Evolutionary conservation across 2,888 invertebrate species (phyloP), one percentile per base, ranked within the genome.

Genomic region (Pardosa pseudoannulata): DNA sequence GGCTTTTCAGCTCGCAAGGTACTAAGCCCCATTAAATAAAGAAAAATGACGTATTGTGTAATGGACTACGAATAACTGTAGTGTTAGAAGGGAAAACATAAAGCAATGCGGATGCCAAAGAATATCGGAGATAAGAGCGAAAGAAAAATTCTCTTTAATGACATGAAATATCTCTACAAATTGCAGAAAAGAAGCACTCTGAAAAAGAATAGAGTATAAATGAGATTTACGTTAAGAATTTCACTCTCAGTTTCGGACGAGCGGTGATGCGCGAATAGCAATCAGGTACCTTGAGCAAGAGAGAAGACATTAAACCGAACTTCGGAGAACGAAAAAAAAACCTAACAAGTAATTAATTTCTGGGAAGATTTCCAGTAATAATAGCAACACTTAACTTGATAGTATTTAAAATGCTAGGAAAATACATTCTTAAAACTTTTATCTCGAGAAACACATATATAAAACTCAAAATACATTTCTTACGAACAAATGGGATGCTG

Each of bases 241-340:
- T 67, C 67, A 11, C 19, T n/a, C 13, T 11, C 31, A 23, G 56
- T 56, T 67, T 5, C 67, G 19, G 32, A 29, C 11, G 36, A 36
- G n/a, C 32, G 23, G 19, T 67, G 67, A 67, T n/a, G 67, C 67
- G 67, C n/a, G 32, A 67, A 67, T n/a, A 13, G 28, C 11, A 9
- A 67, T 32, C 19, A 11, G 2, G n/a, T 19, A 67, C 67, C 32
- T 31, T 7, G n/a, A 2, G 11, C n/a, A 23, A 23, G 28, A 62
- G n/a, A 6, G n/a, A n/a, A 27, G 62, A 11, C 62, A 62, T 62
- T 62, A 62, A 62, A n/a, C n/a, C 23, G 19, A 23, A 62, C 28
- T 62, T 27, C 23, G 16, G 23, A 62, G 28, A 62, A 62, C 62
- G 23, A 13, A 62, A 62, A n/a, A n/a, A n/a, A n/a, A n/a, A n/a